Evolutionary conservation across 2,797 vertebrate genomes (phyloP).

Genomic region (Otus scops): DNA sequence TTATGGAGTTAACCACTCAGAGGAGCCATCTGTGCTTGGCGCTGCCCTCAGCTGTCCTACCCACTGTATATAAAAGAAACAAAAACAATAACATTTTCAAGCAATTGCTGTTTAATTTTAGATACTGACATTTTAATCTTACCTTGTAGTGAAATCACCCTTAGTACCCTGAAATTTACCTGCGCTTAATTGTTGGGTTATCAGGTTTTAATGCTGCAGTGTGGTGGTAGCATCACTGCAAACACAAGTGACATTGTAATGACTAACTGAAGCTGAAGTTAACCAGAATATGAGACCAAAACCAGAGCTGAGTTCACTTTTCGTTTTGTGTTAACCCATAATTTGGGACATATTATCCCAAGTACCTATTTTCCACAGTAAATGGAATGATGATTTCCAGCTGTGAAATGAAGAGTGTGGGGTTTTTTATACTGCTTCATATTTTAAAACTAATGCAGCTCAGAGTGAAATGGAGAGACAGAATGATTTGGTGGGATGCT

Average conservation of each 20-base stretch:
- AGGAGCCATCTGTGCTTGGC: not conserved
- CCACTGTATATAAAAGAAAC: not conserved
- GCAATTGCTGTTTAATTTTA: not conserved
- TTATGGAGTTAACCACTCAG: not conserved
- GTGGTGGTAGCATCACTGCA: not conserved
- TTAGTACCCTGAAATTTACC: not conserved
- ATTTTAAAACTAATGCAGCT: not conserved
- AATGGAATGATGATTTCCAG: not conserved
- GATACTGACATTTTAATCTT: not conserved
- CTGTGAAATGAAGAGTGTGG: not conserved
- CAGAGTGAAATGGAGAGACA: not conserved
- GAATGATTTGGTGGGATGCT: not conserved
- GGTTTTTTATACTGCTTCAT: not conserved
- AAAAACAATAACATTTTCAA: not conserved
- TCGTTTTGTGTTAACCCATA: not conserved
- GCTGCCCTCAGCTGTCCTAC: not conserved
- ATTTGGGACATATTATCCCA: not conserved
- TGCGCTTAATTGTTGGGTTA: not conserved
- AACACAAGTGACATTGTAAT: not conserved
- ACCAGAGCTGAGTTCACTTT: not conserved
- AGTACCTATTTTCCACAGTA: not conserved
- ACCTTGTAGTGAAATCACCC: not conserved
- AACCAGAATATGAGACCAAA: not conserved
- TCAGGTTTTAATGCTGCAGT: not conserved
- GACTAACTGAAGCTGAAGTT: not conserved